A percentile compares a stretch with the other conserved stretches of the same genome.
Conservation (phyloP, 2,888 invertebrate genomes). For the Argyresthia albistria region DNA sequence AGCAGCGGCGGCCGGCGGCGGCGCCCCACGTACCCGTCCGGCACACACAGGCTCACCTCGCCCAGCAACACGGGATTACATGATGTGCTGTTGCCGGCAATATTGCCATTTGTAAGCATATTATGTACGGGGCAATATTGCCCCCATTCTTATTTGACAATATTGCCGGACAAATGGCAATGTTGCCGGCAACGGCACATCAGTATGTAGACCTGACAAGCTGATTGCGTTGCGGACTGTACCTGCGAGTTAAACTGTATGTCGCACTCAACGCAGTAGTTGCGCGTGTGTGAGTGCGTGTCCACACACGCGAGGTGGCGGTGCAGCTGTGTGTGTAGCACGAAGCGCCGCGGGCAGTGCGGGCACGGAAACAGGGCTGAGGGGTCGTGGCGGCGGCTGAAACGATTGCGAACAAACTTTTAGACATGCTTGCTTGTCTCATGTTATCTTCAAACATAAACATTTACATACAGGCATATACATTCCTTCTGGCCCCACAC, state of each 20-base stretch:
- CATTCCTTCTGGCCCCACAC: background rate
- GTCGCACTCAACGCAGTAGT: conserved; percentile 62
- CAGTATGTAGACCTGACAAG: background rate
- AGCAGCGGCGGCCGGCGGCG: too few species aligned
- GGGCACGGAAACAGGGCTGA: conserved; percentile 33
- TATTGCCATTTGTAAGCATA: too few species aligned
- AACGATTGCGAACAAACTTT: background rate
- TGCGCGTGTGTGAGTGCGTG: conserved; percentile 26
- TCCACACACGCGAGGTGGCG: conserved; percentile 43
- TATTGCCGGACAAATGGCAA: too few species aligned
- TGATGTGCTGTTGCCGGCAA: too few species aligned
- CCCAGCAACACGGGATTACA: too few species aligned
- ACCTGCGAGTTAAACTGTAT: conserved; percentile 40
- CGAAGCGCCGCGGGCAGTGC: conserved; percentile 37
- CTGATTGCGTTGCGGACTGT: background rate
- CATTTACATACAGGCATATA: background rate
- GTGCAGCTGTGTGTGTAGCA: conserved; percentile 40
- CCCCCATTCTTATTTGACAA: too few species aligned
- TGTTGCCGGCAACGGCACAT: too few species aligned
- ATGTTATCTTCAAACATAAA: background rate
- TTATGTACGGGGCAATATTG: too few species aligned
- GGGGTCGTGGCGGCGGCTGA: conserved; percentile 50
- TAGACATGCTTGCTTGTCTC: background rate
- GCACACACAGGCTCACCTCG: too few species aligned
- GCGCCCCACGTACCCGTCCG: too few species aligned